A percentile compares a stretch with the other conserved stretches of the same genome.
phyloP scores from a whole-genome alignment of 2,888 invertebrate species.

The Drosophila mimetica region DNA sequence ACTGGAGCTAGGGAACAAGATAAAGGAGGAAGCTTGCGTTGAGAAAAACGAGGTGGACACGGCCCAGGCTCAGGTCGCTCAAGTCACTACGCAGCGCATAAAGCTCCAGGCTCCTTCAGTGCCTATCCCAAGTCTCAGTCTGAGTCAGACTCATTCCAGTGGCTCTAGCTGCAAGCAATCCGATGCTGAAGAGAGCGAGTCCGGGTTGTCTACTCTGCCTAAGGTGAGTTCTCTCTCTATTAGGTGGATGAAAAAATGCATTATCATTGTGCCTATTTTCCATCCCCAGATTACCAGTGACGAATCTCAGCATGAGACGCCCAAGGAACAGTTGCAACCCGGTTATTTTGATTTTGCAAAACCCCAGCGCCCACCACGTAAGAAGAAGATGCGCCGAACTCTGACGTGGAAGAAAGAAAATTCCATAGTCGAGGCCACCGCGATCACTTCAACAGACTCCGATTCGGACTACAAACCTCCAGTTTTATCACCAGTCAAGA shows the following conservation, averaged over 20 bases:
- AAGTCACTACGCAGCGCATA: conserved; percentile 48
- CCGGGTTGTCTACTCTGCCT: conserved; percentile 73
- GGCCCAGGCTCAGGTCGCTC: conserved; percentile 5
- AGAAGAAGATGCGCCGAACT: conserved; percentile 79
- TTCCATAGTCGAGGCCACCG: conserved; percentile 68
- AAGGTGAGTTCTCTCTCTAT: conserved; percentile 68
- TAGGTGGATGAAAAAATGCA: neutral
- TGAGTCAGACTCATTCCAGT: conserved; percentile 33
- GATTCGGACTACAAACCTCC: conserved; percentile 71
- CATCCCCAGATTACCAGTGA: conserved; percentile 70
- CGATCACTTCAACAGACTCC: conserved; percentile 77
- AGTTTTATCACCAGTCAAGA: conserved; percentile 36
- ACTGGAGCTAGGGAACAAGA: conserved; percentile 60
- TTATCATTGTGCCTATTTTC: neutral
- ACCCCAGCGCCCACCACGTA: conserved; percentile 73
- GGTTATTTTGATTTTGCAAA: conserved; percentile 68
- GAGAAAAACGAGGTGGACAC: conserved; percentile 55
- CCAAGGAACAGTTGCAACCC: conserved; percentile 13
- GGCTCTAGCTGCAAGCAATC: conserved; percentile 69
- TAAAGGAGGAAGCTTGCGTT: conserved; percentile 42
- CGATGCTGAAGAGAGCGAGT: conserved; percentile 77
- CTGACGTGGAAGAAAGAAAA: conserved; percentile 78
- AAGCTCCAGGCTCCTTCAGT: conserved; percentile 62
- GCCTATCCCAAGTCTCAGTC: conserved; percentile 63
- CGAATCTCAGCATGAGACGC: conserved; percentile 71